Conservation (phyloP, 2,888 invertebrate species). For the Scotopteryx bipunctaria region DNA sequence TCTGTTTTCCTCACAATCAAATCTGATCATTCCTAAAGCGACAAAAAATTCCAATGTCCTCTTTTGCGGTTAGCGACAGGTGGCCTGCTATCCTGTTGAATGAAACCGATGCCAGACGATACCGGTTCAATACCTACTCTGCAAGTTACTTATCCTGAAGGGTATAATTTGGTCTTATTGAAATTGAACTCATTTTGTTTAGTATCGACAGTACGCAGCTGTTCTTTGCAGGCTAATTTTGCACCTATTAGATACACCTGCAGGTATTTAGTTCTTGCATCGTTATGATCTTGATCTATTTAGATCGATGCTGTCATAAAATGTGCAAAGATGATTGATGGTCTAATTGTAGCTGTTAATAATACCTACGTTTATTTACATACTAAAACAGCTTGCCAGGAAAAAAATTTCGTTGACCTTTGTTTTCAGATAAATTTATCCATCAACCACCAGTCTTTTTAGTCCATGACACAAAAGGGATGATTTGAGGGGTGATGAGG, state of each 20-base stretch:
- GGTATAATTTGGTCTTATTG: constrained; percentile 33
- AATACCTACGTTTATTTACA: neutral
- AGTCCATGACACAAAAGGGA: too few relatives aligned
- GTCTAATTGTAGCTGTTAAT: neutral
- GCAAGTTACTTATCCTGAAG: constrained; percentile 13
- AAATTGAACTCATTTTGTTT: constrained; percentile 18
- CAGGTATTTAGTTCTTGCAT: constrained; percentile 10
- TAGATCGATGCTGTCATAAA: constrained; percentile 2
- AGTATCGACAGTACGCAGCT: constrained; percentile 10
- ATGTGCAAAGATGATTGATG: constrained; percentile 5
- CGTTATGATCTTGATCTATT: constrained; percentile 15
- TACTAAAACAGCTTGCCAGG: neutral
- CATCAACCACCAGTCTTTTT: neutral
- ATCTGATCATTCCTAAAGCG: neutral
- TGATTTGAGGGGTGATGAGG: too few relatives aligned
- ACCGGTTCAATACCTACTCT: constrained; percentile 15
- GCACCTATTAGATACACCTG: constrained; percentile 14
- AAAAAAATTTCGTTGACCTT: neutral
- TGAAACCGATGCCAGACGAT: constrained; percentile 14
- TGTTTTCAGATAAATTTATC: neutral
- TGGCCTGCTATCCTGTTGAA: constrained; percentile 22
- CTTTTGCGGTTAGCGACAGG: constrained; percentile 32
- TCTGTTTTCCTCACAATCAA: neutral
- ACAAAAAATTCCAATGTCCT: constrained; percentile 5
- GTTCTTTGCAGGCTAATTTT: constrained; percentile 18